Evolutionary conservation across 2,113 vertebrate genomes (phyloP).

Genomic region (Salvelinus alpinus): DNA sequence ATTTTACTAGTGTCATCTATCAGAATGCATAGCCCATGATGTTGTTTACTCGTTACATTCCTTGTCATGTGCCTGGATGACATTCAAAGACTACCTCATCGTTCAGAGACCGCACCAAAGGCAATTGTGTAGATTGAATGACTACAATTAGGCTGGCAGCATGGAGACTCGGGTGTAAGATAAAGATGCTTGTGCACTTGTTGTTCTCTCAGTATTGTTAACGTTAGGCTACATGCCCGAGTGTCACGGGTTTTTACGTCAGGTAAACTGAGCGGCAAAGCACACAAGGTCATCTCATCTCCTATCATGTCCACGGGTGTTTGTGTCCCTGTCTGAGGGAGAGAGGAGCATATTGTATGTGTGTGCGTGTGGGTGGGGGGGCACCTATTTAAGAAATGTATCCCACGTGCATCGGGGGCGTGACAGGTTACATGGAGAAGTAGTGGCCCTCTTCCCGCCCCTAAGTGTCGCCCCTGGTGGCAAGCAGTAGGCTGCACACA

Average conservation of each 20-base stretch:
- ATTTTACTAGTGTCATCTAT: not conserved
- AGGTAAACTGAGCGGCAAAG: conserved; percentile 56
- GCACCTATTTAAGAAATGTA: conserved; percentile 24
- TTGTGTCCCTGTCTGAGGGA: conserved; percentile 5
- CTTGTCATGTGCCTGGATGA: conserved; percentile 9
- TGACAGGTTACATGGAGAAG: not conserved
- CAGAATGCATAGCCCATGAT: not conserved
- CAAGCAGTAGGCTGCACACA: not conserved
- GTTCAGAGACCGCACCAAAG: too few relatives aligned
- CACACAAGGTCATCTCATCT: conserved; percentile 67
- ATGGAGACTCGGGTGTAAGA: conserved; percentile 1
- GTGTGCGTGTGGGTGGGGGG: conserved; percentile 2
- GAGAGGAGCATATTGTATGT: conserved; percentile 2
- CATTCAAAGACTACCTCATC: too few relatives aligned
- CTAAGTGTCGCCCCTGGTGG: not conserved
- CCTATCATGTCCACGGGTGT: not conserved
- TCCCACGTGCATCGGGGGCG: conserved; percentile 22
- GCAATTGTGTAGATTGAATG: too few relatives aligned
- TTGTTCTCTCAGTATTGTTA: conserved; percentile 52
- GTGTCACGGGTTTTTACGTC: conserved; percentile 19
- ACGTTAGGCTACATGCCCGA: too few relatives aligned
- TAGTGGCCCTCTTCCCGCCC: not conserved
- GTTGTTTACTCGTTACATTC: not conserved
- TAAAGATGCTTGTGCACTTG: conserved; percentile 62
- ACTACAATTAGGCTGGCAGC: too few relatives aligned